A percentile compares a stretch with the other conserved stretches of the same genome.
These are phyloP conservation scores for Dendrolimus pini DNA, from an alignment of 2,888 invertebrate species.

Conservation along the genomic window DNA sequence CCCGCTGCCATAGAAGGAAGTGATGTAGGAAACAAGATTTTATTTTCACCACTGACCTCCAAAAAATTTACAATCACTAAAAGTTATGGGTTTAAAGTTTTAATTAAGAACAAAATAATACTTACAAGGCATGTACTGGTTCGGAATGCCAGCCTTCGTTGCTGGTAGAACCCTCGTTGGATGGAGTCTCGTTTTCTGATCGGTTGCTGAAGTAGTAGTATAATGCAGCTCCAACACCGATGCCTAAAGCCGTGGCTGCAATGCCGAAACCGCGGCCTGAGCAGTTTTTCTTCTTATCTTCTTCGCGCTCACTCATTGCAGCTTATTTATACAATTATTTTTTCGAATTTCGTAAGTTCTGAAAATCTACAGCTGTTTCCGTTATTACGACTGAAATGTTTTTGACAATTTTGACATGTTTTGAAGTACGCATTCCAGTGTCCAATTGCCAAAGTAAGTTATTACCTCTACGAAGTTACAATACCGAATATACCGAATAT, in stretches of 20 bases:
- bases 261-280: constrained; percentile 54
- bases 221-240: constrained; percentile 62
- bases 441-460: too few relatives aligned
- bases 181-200: constrained; percentile 45
- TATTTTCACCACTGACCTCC: too few relatives aligned
- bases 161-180: constrained; percentile 43
- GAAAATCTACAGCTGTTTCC: neutral
- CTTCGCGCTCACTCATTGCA: constrained; percentile 54
- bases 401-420: constrained; percentile 7
- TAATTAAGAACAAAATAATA: constrained; percentile 9
- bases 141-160: constrained; percentile 36
- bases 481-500: too few relatives aligned
- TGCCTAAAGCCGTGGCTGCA: constrained; percentile 60
- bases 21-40: too few relatives aligned
- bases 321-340: neutral
- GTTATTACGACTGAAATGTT: constrained; percentile 10
- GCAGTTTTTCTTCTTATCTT: constrained; percentile 49
- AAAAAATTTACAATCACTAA: too few relatives aligned
- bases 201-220: constrained; percentile 61
- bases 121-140: constrained; percentile 38
- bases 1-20: too few relatives aligned
- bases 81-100: too few relatives aligned
- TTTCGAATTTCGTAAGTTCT: constrained; percentile 3
- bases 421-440: too few relatives aligned
- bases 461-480: too few relatives aligned